These are phyloP conservation scores for Clarias platycephalus DNA, from an alignment of 2,797 vertebrate genomes.

Conservation along the genomic window DNA sequence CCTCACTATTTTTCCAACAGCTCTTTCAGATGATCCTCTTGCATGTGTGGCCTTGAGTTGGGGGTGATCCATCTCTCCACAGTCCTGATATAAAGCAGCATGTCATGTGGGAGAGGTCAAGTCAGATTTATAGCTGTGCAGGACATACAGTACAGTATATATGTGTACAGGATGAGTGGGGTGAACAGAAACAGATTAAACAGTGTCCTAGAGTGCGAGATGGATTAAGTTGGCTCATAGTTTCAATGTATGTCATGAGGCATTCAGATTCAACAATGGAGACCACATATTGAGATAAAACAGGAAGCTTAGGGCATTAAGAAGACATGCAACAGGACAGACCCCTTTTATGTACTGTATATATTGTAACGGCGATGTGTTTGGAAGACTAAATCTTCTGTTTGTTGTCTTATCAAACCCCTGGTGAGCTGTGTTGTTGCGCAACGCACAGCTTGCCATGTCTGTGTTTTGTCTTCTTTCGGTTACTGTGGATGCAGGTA, in stretches of 20 bases:
- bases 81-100: slow-evolving; percentile 51
- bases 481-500: slow-evolving; percentile 46
- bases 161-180: slow-evolving; percentile 27
- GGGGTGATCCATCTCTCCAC: slow-evolving; percentile 11
- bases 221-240: slow-evolving; percentile 1
- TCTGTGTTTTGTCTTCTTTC: slow-evolving; percentile 47
- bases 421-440: not conserved
- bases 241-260: slow-evolving; percentile 13
- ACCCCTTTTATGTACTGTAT: not conserved
- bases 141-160: not conserved
- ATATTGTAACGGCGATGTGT: not conserved
- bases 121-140: slow-evolving; percentile 4
- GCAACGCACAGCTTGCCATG: not conserved
- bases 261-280: slow-evolving; percentile 5
- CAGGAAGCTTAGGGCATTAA: not conserved
- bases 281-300: slow-evolving; percentile 6
- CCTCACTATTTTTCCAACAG: slow-evolving; percentile 39
- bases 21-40: slow-evolving; percentile 4
- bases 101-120: slow-evolving; percentile 55
- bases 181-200: not conserved
- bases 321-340: not conserved
- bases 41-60: slow-evolving; percentile 28
- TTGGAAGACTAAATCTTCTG: not conserved
- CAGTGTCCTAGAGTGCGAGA: not conserved
- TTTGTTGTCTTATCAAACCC: not conserved